Evolutionary conservation across 2,797 vertebrate genomes (phyloP), one percentile per base, ranked within the genome.

Genomic region (Synaphobranchus kaupii): DNA sequence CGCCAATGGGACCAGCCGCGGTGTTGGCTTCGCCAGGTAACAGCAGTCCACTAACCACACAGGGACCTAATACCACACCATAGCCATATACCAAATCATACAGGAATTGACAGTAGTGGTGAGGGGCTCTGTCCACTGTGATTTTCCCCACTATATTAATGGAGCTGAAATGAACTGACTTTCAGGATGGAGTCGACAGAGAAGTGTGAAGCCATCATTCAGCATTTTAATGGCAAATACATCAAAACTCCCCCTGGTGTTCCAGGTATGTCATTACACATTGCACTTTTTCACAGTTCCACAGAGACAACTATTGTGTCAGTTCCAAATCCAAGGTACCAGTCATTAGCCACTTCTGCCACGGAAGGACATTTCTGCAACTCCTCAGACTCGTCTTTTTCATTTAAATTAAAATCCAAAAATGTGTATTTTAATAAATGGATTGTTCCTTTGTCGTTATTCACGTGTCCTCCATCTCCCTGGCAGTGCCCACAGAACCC

Each of bases 191-290:
- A 99, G 93, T 99, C 98, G 83, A 99, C 98, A 88, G 98, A 99
- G 95, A 99, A 99, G 96, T 99, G 98, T 93, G 98, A 99, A 92
- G 97, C 98, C 93, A 98, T 99, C 93, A 99, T 99, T 96, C 98
- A 99, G 44, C 98, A 99, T 96, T 99, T 99, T 96, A 99, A 99
- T 89, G 98, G 98, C 87, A 99, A 99, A 95, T 99, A 98, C 88
- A 97, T 99, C 95, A 99, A 99, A 97, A 99, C 97, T 82, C 98
- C 98, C 90, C 98, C 98, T 80, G 98, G 98, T 93, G 98, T 99
- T 92, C 97, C 98, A 97, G 98, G 98, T 99, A 97, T 92, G 97
- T 12, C 13, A 66, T 84, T 66, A 20, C 7, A 48, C 47, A 50
- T 81, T 81, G 7, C n/a, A n/a, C 15, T 15, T 39, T 22, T 50